Evolutionary conservation across 2,797 vertebrate species (phyloP), one percentile per base, ranked within the genome.

Genomic region (Numenius phaeopus): DNA sequence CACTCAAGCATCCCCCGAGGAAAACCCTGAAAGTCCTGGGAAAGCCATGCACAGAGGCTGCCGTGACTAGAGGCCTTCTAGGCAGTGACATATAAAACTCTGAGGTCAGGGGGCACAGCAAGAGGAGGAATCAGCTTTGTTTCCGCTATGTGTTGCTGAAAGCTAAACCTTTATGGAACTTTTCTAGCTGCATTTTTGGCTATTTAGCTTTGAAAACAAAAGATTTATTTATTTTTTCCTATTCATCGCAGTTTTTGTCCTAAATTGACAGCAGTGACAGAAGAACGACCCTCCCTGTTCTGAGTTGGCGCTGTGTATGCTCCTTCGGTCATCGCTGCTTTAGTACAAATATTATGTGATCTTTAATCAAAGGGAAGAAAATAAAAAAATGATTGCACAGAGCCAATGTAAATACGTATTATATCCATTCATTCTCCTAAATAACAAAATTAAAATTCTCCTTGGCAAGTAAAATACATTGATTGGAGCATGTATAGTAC

Each of bases 171-270:
- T 98, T 97, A 98, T 97, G 98, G 97, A 98, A 97, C 94, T 97
- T 98, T 97, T 97, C 96, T 98, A 96, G 94, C 94, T 97, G 97
- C 96, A 94, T 98, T 98, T 98, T 98, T 96, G 95, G 96, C 98
- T 98, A 97, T 98, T 98, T 98, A 97, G 97, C 97, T 96, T 97
- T 96, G 97, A 98, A 98, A 98, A 98, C 97, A 98, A 98, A 98
- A 96, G 97, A 97, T 97, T 97, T 98, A 87, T 97, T 97, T 97
- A 96, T 98, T 98, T 96, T 77, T 91, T 58, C 83, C 59, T 85
- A 83, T 96, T 96, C 83, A 93, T 91, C 76, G 17, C 95, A 82
- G 94, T 83, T 97, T 98, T 98, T 98, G 97, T 98, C 95, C 91
- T 61, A 78, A 67, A n/a, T 89, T 96, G 97, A 97, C 96, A 97